A percentile compares a stretch with the other conserved stretches of the same genome.
These are phyloP conservation scores for Dendrolimus kikuchii DNA, from an alignment of 1,140 invertebrate species.

Conservation along the genomic window DNA sequence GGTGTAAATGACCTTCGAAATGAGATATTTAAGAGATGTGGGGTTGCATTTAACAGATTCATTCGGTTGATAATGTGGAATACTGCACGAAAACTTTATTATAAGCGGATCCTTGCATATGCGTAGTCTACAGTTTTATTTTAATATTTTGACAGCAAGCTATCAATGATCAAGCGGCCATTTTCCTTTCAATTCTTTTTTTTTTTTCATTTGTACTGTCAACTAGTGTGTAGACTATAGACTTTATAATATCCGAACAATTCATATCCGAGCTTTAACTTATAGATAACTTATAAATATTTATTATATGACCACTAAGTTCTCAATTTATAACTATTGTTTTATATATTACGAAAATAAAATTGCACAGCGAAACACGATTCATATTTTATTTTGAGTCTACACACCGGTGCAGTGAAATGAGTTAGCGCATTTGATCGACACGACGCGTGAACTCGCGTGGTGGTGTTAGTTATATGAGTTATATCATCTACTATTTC, in stretches of 20 bases:
- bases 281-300: too few species aligned
- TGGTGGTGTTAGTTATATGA: not conserved
- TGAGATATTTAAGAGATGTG: constrained; percentile 31
- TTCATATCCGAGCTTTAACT: too few species aligned
- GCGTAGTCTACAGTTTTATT: constrained; percentile 45
- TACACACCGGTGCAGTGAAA: constrained; percentile 1
- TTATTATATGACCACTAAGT: too few species aligned
- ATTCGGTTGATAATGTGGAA: constrained; percentile 38
- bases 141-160: constrained; percentile 69
- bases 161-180: constrained; percentile 61
- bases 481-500: too few species aligned
- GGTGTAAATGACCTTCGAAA: constrained; percentile 62
- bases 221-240: constrained; percentile 13
- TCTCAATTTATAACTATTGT: not conserved
- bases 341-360: not conserved
- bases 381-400: not conserved
- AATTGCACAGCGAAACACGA: not conserved
- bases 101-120: constrained; percentile 35
- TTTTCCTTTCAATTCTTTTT: constrained; percentile 41
- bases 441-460: constrained; percentile 4
- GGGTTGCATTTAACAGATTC: constrained; percentile 29
- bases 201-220: constrained; percentile 10
- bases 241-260: not conserved
- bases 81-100: constrained; percentile 28
- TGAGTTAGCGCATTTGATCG: not conserved